Conservation (phyloP, 2,888 invertebrate genomes). For the Caenorhabditis sp. region DNA sequence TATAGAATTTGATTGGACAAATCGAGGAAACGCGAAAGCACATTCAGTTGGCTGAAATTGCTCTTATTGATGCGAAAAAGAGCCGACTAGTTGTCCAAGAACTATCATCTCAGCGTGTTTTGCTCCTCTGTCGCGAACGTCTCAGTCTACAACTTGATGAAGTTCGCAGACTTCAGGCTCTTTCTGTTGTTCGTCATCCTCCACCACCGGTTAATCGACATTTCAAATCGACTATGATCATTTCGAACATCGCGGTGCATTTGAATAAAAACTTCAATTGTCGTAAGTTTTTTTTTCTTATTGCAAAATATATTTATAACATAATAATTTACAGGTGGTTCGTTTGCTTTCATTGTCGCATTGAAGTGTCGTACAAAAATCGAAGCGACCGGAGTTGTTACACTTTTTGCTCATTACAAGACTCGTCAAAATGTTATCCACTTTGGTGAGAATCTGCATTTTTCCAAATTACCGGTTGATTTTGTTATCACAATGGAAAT, state of each 20-base stretch:
- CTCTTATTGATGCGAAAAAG: conserved; percentile 38
- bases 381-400: conserved; percentile 55
- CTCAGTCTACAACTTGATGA: conserved; percentile 43
- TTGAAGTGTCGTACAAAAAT: conserved; percentile 53
- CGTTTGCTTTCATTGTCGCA: conserved; percentile 53
- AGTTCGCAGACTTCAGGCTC: conserved; percentile 40
- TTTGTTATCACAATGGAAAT: conserved; percentile 42
- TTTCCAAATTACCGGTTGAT: conserved; percentile 45
- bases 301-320: neutral
- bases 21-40: conserved; percentile 45
- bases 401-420: conserved; percentile 47
- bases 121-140: conserved; percentile 46
- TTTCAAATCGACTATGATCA: conserved; percentile 46
- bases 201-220: conserved; percentile 46
- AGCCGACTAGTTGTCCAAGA: conserved; percentile 44
- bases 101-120: conserved; percentile 39
- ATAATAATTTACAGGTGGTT: conserved; percentile 34
- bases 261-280: conserved; percentile 48
- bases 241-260: conserved; percentile 46
- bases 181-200: conserved; percentile 42
- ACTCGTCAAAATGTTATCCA: conserved; percentile 39
- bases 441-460: conserved; percentile 50
- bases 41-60: conserved; percentile 43
- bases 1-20: conserved; percentile 33
- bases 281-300: conserved; percentile 18